Percentiles rank a stretch among this genome's conserved stretches.
Evolutionary conservation across 2,888 invertebrate species (phyloP).

Genomic region (Cantharis nigra): DNA sequence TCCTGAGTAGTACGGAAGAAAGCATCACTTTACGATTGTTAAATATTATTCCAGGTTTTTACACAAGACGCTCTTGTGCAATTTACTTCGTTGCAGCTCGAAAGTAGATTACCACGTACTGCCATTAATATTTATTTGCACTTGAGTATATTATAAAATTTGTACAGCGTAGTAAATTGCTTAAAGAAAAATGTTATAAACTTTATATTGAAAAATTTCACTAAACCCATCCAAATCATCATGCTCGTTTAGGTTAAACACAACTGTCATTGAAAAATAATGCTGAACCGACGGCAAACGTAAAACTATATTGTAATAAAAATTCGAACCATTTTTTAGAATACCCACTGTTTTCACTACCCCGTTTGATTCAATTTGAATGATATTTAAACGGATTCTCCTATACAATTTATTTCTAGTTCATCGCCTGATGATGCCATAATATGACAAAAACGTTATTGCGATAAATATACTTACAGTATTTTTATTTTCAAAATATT

Average conservation of each 20-base stretch:
- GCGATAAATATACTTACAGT: too few relatives aligned
- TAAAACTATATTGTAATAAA: neutral
- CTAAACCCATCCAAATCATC: neutral
- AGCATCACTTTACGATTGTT: neutral
- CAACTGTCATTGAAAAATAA: neutral
- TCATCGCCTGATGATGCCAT: too few relatives aligned
- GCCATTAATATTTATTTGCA: neutral
- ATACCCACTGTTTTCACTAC: too few relatives aligned
- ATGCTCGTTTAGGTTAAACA: neutral
- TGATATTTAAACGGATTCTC: too few relatives aligned
- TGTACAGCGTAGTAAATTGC: neutral
- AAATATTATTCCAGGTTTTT: neutral
- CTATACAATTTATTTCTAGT: too few relatives aligned
- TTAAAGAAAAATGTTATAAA: neutral
- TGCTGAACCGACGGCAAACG: neutral
- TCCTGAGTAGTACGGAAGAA: conserved; percentile 1
- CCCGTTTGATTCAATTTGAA: too few relatives aligned
- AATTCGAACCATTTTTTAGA: neutral
- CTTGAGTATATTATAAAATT: neutral
- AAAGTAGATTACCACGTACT: neutral
- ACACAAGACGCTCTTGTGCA: neutral
- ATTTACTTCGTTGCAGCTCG: neutral
- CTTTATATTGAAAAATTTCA: neutral
- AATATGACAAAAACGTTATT: too few relatives aligned
- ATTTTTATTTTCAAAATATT: too few relatives aligned